A percentile compares a stretch with the other conserved stretches of the same genome.
phyloP scores from a whole-genome alignment of 1,140 invertebrate genomes.

The Drosophila kepulauana region DNA sequence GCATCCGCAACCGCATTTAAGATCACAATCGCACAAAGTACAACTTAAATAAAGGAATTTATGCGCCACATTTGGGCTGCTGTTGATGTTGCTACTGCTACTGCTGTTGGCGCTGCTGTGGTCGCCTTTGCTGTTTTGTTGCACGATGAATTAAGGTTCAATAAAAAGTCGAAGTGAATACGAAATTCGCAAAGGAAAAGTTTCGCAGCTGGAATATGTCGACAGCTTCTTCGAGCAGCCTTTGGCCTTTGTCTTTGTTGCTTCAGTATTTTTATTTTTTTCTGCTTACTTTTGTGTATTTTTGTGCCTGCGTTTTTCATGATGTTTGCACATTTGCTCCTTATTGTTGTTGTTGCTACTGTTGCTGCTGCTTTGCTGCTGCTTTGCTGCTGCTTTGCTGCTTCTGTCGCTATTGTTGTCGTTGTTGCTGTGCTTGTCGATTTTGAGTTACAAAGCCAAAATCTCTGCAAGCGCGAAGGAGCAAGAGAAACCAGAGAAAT shows the following conservation, averaged over 20 bases:
- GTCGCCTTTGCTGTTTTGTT: constrained; percentile 29
- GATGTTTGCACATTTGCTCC: constrained; percentile 81
- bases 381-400: constrained; percentile 28
- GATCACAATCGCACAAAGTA: constrained; percentile 54
- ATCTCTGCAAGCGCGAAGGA: constrained; percentile 57
- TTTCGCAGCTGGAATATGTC: constrained; percentile 28
- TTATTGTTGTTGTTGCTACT: constrained; percentile 49
- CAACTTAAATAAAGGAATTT: constrained; percentile 73
- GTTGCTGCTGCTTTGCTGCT: constrained; percentile 2
- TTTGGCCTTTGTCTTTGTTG: constrained; percentile 39
- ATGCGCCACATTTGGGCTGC: constrained; percentile 59
- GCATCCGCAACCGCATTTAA: constrained; percentile 40
- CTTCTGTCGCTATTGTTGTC: neutral
- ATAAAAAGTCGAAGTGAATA: constrained; percentile 57
- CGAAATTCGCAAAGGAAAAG: constrained; percentile 24
- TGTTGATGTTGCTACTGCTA: constrained; percentile 6
- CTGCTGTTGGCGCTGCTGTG: neutral
- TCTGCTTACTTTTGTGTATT: constrained; percentile 42
- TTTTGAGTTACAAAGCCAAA: constrained; percentile 83
- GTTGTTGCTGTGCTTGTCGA: constrained; percentile 52
- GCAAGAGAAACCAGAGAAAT: constrained; percentile 27
- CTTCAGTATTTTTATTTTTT: neutral
- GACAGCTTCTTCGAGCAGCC: constrained; percentile 14
- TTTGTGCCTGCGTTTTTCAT: constrained; percentile 70
- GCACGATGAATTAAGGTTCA: constrained; percentile 76